Evolutionary conservation across 2,797 vertebrate genomes (phyloP), one percentile per base, ranked within the genome.

Genomic region (Esox masquinongy): DNA sequence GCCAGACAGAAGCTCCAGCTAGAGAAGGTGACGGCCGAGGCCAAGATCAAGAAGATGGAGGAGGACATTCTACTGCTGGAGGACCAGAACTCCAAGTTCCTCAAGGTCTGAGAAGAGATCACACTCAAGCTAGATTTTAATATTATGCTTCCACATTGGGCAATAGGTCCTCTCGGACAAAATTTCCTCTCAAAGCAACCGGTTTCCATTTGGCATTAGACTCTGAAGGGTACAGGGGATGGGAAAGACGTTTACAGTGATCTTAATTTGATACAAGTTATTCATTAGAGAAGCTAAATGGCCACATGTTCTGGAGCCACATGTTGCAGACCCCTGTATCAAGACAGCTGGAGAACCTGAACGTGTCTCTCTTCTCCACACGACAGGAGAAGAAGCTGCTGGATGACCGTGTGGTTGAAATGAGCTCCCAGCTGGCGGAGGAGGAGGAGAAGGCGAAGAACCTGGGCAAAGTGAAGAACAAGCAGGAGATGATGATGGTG

Each of bases 401-500:
- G 90, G 98, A 99, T 66, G 98, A 99, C 86, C 89, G 97, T 71
- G 95, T 99, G 68, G 83, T 90, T 1, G 98, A 99, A 86, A 97
- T 97, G 78, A 97, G 95, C 70, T 95, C 96, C 66, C 95, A 96
- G 89, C 94, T 99, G 85, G 93, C 97, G 39, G 97, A 99, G 86
- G 98, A 99, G 88, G 98, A 99, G 82, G 98, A 99, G 87, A 99
- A 99, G 86, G 96, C 97, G 34, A 99, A 99, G 87, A 99, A 98
- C 86, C 91, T 99, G 64, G 91, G 96, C 82, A 99, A 99, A 78
- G 91, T 98, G 71, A 97, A 98, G 89, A 99, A 98, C 91, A 99
- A 99, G 89, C 98, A 99, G 89, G 98, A 99, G 91, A 94, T 98
- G 94, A 96, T 99, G 96, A 98, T 99, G 94, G 95, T 95, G 0